Evolutionary conservation across 1,140 invertebrate genomes (phyloP).

Genomic region (Nilaparvata lugens): DNA sequence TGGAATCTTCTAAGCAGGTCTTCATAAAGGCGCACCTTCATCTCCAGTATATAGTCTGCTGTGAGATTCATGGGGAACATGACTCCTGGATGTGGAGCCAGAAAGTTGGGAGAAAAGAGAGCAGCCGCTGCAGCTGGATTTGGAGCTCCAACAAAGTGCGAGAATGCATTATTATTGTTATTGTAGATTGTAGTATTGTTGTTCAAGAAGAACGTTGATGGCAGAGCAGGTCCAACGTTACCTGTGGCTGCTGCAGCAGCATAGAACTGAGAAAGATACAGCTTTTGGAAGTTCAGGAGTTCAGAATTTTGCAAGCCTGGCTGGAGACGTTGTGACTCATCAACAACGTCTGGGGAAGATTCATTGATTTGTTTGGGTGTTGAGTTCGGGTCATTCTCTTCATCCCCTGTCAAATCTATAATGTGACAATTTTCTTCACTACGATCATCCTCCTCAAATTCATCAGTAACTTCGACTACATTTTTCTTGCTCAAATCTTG

Average conservation of each 20-base stretch:
- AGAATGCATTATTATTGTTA: slow-evolving; percentile 5
- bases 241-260: background rate
- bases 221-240: slow-evolving; percentile 1
- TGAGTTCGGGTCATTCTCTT: background rate
- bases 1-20: slow-evolving; percentile 53
- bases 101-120: slow-evolving; percentile 20
- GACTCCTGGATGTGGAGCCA: slow-evolving; percentile 39
- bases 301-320: background rate
- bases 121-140: background rate
- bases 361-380: background rate
- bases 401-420: background rate
- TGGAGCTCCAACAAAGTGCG: background rate
- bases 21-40: slow-evolving; percentile 55
- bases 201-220: slow-evolving; percentile 11
- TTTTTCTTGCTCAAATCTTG: slow-evolving; percentile 36
- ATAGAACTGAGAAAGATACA: slow-evolving; percentile 15
- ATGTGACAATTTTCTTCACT: background rate
- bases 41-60: slow-evolving; percentile 44
- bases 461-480: background rate
- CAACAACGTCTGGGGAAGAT: background rate
- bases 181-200: background rate
- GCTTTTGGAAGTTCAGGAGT: slow-evolving; percentile 1
- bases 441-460: background rate
- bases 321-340: background rate
- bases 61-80: slow-evolving; percentile 44